Base-by-base conservation (phyloP, 30 jellyfish, hydroid and myxozoan species). In the Morbakka virulenta region DNA sequence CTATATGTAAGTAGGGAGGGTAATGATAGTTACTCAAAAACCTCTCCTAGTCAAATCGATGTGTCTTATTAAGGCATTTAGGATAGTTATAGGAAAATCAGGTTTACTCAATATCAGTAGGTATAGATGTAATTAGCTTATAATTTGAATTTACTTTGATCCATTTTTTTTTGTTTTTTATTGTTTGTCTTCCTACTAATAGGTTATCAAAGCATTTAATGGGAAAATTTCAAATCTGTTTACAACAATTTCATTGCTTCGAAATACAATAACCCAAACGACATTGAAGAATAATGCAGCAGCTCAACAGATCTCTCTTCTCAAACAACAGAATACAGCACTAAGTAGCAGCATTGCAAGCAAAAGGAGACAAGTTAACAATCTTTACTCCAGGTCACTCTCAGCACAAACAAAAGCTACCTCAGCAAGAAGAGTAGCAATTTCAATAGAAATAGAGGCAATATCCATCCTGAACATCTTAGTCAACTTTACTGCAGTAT, bases 241-340 rank as follows among this genome's bases (percentile, higher is more conserved):
- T 27, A 49, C 63, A 24, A 87, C 69, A 30, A 34, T 47, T 32
- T 23, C 77, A 25, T 66, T 61, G 65, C 76, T 80, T 36, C 70
- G 84, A 20, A 69, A 62, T 2, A 31, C 35, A 65, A 67, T 92
- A 11, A 34, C 87, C 3, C 22, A 89, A 33, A 50, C 83, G 32
- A 65, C 95, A 13, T 76, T 85, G 13, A 79, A 64, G 52, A 72
- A 52, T 68, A 92, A 85, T 67, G 92, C 97, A 0, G 91, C 86
- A 9, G 98, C 95, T 12, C 87, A 82, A 69, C 95, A 92, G 52
- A 85, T 92, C 50, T 69, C 98, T 0, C 72, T 67, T 24, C 74
- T 86, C 48, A 92, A 70, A 81, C 96, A 92, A 66, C 28, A 67
- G 25, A 74, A 82, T 32, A 48, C 88, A 2, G 35, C 86, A 0